Evolutionary conservation across 1,140 invertebrate species (phyloP).

Genomic region (Vanessa atalanta): DNA sequence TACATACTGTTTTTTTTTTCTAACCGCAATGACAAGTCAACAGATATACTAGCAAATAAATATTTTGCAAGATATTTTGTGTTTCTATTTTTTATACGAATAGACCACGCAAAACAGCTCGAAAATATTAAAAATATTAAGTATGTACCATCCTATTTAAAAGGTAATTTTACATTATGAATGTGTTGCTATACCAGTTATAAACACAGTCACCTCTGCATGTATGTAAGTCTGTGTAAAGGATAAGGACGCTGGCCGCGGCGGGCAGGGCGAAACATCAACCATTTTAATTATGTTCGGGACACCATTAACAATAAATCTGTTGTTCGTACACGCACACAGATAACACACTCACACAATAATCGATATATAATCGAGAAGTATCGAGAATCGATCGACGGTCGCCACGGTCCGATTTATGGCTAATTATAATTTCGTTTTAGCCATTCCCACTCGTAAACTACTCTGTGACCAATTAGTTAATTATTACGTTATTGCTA

Average conservation of each 20-base stretch:
- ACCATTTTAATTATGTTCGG: slow-evolving; percentile 79
- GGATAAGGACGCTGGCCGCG: slow-evolving; percentile 54
- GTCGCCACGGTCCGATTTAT: slow-evolving; percentile 63
- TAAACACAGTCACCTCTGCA: slow-evolving; percentile 10
- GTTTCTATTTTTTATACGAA: no score
- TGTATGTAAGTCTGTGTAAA: slow-evolving; percentile 41
- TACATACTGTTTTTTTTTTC: no score
- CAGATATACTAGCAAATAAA: no score
- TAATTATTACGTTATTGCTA: slow-evolving; percentile 58
- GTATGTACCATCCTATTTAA: no score
- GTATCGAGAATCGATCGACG: slow-evolving; percentile 53
- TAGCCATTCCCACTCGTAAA: slow-evolving; percentile 58
- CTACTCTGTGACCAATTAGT: slow-evolving; percentile 66
- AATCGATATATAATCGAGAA: slow-evolving; percentile 56
- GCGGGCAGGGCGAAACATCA: slow-evolving; percentile 69
- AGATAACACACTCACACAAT: slow-evolving; percentile 40
- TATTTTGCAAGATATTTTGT: no score
- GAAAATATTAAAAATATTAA: no score
- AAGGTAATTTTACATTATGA: no score
- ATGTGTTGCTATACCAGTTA: no score
- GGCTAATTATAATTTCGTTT: slow-evolving; percentile 69
- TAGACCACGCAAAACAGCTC: no score
- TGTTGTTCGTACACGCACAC: slow-evolving; percentile 63
- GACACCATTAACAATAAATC: slow-evolving; percentile 80
- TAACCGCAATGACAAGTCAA: no score